Percentiles rank a stretch among this genome's conserved stretches.
phyloP scores from a whole-genome alignment of 2,113 vertebrate genomes.

The Hypocryptadius cinnamomeus region DNA sequence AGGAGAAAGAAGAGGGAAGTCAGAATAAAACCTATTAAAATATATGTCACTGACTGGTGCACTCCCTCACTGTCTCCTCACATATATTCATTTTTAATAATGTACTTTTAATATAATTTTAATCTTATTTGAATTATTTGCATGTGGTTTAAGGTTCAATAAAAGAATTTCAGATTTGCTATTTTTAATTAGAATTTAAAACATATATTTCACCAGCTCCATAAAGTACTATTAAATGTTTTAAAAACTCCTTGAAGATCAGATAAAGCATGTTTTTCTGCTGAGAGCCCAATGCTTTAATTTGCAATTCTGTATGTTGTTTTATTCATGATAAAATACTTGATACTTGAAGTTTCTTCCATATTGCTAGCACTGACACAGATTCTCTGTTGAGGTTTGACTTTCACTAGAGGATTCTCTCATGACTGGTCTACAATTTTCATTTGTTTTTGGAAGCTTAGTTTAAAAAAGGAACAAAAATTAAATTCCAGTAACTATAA shows the following conservation, averaged over 20 bases:
- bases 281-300: slow-evolving; percentile 8
- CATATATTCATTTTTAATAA: neutral
- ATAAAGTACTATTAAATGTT: slow-evolving; percentile 18
- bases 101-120: neutral
- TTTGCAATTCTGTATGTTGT: slow-evolving; percentile 60
- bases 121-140: slow-evolving; percentile 16
- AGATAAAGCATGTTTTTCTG: slow-evolving; percentile 42
- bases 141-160: neutral
- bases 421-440: neutral
- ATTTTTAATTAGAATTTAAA: slow-evolving; percentile 38
- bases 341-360: slow-evolving; percentile 21
- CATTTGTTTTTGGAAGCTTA: neutral
- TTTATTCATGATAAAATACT: slow-evolving; percentile 62
- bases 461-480: neutral
- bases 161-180: neutral
- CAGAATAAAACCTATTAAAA: slow-evolving; percentile 8
- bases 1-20: neutral
- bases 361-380: slow-evolving; percentile 4
- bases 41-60: neutral
- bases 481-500: neutral
- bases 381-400: neutral
- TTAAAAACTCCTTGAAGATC: slow-evolving; percentile 25
- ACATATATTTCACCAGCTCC: neutral
- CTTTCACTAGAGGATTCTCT: neutral
- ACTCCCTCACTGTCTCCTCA: neutral